A percentile compares a stretch with the other conserved stretches of the same genome.
Conservation (phyloP, 2,113 vertebrate species). For the Salvelinus fontinalis region DNA sequence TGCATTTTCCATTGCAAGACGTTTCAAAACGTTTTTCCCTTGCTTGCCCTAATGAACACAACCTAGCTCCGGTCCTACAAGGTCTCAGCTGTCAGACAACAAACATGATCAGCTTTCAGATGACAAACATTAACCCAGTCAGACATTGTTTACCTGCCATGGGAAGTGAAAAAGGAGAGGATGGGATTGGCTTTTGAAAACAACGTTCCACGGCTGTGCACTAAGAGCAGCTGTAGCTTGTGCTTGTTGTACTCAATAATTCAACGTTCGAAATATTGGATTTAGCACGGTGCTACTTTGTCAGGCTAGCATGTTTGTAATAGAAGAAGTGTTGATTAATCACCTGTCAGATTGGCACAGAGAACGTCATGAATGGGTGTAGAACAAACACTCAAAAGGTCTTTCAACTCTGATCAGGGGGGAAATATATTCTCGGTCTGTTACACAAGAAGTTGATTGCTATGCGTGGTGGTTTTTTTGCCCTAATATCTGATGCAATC, state of each 20-base stretch:
- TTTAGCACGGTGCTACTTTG: background rate
- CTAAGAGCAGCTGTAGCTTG: background rate
- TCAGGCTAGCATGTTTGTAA: background rate
- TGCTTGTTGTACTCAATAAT: background rate
- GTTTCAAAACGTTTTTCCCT: too few species aligned
- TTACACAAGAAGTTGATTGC: too few species aligned
- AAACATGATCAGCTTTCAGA: background rate
- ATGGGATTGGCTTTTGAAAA: background rate
- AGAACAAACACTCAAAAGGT: too few species aligned
- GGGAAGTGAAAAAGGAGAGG: background rate
- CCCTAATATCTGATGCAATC: too few species aligned
- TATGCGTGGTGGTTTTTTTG: too few species aligned
- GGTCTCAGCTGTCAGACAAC: too few species aligned
- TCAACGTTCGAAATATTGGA: background rate
- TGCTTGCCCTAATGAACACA: too few species aligned
- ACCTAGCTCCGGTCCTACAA: background rate
- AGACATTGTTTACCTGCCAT: background rate
- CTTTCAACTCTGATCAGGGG: too few species aligned
- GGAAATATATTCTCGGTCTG: too few species aligned
- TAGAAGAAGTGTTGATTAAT: background rate
- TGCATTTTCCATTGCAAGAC: too few species aligned
- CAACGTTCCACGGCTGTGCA: background rate
- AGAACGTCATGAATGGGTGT: too few species aligned
- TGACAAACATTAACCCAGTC: background rate
- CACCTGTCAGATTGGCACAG: background rate